Evolutionary conservation across 1,140 invertebrate species (phyloP).

Genomic region (Cydia amplana): DNA sequence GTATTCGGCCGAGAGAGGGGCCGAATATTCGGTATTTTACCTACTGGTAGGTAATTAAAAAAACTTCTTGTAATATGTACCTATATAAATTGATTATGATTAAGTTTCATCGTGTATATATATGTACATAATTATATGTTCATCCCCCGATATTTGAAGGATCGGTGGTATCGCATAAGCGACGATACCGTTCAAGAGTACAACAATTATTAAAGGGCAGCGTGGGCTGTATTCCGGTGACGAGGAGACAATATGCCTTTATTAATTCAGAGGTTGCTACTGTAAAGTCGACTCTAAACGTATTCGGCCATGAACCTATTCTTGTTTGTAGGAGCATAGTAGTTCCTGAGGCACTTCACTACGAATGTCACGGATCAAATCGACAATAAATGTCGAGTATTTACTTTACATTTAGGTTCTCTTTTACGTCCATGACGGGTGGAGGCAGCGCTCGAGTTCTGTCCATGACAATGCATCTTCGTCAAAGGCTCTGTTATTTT

Average conservation of each 20-base stretch:
- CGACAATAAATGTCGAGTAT: constrained; percentile 71
- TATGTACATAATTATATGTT: too few relatives aligned
- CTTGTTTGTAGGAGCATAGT: background rate
- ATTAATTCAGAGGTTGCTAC: constrained; percentile 29
- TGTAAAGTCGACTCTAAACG: constrained; percentile 40
- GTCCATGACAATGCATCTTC: constrained; percentile 67
- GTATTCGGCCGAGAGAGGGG: too few relatives aligned
- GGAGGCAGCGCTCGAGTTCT: constrained; percentile 56
- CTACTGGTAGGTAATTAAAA: too few relatives aligned
- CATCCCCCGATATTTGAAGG: background rate
- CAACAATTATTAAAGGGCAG: constrained; percentile 41
- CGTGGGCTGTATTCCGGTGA: constrained; percentile 58
- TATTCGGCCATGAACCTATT: constrained; percentile 15
- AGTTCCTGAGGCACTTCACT: constrained; percentile 46
- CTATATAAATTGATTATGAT: too few relatives aligned
- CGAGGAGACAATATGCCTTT: constrained; percentile 47
- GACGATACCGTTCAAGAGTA: constrained; percentile 3
- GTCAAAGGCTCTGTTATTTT: constrained; percentile 59
- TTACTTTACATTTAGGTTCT: constrained; percentile 72
- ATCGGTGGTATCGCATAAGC: background rate
- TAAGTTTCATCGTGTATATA: too few relatives aligned
- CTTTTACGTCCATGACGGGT: constrained; percentile 61
- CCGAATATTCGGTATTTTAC: too few relatives aligned
- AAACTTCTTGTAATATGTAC: too few relatives aligned
- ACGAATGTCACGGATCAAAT: constrained; percentile 71